Evolutionary conservation across 1,140 invertebrate species (phyloP).

Genomic region (Battus philenor): DNA sequence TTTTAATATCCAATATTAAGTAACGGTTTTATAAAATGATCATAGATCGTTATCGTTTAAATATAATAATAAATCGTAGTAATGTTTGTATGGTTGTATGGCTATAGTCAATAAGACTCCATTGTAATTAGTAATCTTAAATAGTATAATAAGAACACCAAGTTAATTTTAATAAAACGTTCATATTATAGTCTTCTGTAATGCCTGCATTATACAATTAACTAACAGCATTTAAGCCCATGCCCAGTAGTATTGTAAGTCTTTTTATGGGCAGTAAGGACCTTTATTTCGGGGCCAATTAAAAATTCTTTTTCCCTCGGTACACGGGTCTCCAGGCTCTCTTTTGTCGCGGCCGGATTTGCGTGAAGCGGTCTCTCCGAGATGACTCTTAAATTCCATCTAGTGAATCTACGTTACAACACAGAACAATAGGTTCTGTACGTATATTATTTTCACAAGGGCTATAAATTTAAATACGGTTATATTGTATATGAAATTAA

Average conservation of each 20-base stretch:
- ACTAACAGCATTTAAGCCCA: conserved; percentile 4
- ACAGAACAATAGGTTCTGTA: conserved; percentile 34
- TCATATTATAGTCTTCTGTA: not conserved
- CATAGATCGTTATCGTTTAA: too few relatives aligned
- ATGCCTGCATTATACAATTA: not conserved
- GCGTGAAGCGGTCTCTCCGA: conserved; percentile 33
- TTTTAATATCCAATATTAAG: too few relatives aligned
- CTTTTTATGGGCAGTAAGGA: conserved; percentile 32
- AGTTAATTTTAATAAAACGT: too few relatives aligned
- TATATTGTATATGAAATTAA: not conserved
- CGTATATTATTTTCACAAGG: conserved; percentile 21
- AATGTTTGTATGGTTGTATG: too few relatives aligned
- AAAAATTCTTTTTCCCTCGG: conserved; percentile 56
- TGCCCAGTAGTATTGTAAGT: conserved; percentile 10
- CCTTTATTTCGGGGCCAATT: conserved; percentile 64
- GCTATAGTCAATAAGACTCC: too few relatives aligned
- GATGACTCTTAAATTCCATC: conserved; percentile 55
- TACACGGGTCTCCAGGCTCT: conserved; percentile 31
- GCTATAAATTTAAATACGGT: not conserved
- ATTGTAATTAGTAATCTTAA: too few relatives aligned
- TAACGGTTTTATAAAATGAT: too few relatives aligned
- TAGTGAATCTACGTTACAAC: conserved; percentile 45
- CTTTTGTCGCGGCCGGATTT: conserved; percentile 48
- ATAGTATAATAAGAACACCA: too few relatives aligned
- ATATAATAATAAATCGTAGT: too few relatives aligned